These are phyloP conservation scores for Carassius carassius DNA, from an alignment of 2,113 vertebrate genomes.

Conservation along the genomic window DNA sequence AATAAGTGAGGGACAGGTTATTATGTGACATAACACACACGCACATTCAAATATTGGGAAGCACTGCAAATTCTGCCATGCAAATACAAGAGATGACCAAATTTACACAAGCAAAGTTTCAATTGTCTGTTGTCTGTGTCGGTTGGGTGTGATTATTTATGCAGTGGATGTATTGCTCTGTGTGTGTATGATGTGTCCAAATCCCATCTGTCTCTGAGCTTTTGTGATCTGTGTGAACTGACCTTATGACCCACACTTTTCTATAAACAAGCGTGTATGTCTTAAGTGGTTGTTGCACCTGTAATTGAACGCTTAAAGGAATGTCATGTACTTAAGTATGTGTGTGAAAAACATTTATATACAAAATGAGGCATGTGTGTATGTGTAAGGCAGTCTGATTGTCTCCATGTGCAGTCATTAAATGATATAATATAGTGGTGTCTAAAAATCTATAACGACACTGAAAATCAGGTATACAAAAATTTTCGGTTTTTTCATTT, in stretches of 20 bases:
- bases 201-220: conserved; percentile 41
- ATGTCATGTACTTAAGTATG: conserved; percentile 35
- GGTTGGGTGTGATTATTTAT: not conserved
- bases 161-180: not conserved
- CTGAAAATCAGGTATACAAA: not conserved
- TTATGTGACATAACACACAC: conserved; percentile 16
- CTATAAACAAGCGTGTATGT: not conserved
- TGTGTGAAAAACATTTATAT: not conserved
- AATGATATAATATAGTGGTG: not conserved
- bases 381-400: not conserved
- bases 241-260: conserved; percentile 39
- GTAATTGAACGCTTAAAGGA: conserved; percentile 19
- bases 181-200: conserved; percentile 6
- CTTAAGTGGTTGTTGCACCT: not conserved
- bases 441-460: not conserved
- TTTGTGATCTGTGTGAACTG: conserved; percentile 37
- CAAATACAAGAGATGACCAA: not conserved
- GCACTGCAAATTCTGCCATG: conserved; percentile 20
- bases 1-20: conserved; percentile 38
- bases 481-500: too few relatives aligned
- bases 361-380: not conserved
- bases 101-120: not conserved
- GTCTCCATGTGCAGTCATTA: not conserved
- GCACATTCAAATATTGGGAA: not conserved
- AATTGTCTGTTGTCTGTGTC: not conserved